Conservation (phyloP, 2,797 vertebrate genomes). For the Hemibagrus guttatus region DNA sequence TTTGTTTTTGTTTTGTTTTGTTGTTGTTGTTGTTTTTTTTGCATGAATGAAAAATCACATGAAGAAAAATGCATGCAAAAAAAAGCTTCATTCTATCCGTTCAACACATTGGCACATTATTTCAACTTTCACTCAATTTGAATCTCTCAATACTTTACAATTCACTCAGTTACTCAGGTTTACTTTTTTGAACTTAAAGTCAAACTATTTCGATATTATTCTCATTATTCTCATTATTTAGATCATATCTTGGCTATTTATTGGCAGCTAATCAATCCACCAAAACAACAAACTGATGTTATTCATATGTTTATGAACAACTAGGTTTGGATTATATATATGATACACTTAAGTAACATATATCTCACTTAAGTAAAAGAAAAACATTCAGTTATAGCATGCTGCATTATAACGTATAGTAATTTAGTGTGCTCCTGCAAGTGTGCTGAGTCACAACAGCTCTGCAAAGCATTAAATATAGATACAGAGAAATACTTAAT, state of each 20-base stretch:
- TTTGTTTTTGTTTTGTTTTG: too few relatives aligned
- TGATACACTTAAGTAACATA: too few relatives aligned
- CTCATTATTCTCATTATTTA: not conserved
- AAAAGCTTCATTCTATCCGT: too few relatives aligned
- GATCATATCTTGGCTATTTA: not conserved
- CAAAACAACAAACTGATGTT: not conserved
- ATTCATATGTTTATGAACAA: not conserved
- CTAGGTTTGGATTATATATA: not conserved
- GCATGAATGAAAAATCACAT: too few relatives aligned
- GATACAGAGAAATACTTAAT: not conserved
- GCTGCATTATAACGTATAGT: not conserved
- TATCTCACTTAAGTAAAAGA: too few relatives aligned
- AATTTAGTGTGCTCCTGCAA: not conserved
- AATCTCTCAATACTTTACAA: not conserved
- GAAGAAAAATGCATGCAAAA: too few relatives aligned
- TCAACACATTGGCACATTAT: too few relatives aligned
- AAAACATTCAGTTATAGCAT: not conserved
- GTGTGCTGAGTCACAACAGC: not conserved
- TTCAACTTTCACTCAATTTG: too few relatives aligned
- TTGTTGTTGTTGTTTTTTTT: too few relatives aligned
- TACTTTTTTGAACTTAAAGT: not conserved
- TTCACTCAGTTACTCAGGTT: not conserved
- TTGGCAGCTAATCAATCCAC: not conserved
- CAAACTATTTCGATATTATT: not conserved
- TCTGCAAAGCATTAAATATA: not conserved